Base-by-base conservation (phyloP, 2,888 invertebrate genomes). In the Teleiodes luculella region DNA sequence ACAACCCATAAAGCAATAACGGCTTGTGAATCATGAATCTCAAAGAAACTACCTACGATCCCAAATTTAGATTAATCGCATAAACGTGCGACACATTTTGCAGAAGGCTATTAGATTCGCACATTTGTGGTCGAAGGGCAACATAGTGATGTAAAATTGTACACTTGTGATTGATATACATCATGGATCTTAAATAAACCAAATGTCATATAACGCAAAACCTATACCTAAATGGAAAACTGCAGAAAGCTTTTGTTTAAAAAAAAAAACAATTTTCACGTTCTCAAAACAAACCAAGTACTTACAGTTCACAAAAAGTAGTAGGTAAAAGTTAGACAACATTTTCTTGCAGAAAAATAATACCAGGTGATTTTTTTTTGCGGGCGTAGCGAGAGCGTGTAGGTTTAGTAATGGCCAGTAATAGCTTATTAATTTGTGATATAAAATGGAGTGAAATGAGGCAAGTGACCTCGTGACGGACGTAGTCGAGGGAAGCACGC, bases 11-110 rank as follows among this genome's bases (percentile, higher is more conserved):
- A 14, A 47, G 16, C 2, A 45, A 28, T 28, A 24, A 28, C 16
- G 14, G n/a, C n/a, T 11, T 39, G 31, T 33, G 47, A 16, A 18
- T 31, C 16, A 47, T 47, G 28, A 43, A 43, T 13, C 43, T 43
- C 43, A 43, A 43, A 20, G 43, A 43, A 43, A 43, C 13, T 13
- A 2, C 24, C 13, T 13, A 2, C 24, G 13, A n/a, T 5, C 13
- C 28, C 13, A 43, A 43, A 43, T 43, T 28, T 43, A 43, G 43
- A 43, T 43, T 13, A n/a, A 43, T 43, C 43, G 24, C 2, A 43
- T 8, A 43, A 11, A 24, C 28, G 43, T 28, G 43, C n/a, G n/a
- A 3, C 43, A 43, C 43, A 28, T 28, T 43, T 11, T n/a, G 13
- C 28, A 43, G 28, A 11, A 28, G 24, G 43, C 28, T 10, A n/a